A percentile compares a stretch with the other conserved stretches of the same genome.
Evolutionary conservation across 2,888 invertebrate species (phyloP).

Genomic region (Crocallis elinguaria): DNA sequence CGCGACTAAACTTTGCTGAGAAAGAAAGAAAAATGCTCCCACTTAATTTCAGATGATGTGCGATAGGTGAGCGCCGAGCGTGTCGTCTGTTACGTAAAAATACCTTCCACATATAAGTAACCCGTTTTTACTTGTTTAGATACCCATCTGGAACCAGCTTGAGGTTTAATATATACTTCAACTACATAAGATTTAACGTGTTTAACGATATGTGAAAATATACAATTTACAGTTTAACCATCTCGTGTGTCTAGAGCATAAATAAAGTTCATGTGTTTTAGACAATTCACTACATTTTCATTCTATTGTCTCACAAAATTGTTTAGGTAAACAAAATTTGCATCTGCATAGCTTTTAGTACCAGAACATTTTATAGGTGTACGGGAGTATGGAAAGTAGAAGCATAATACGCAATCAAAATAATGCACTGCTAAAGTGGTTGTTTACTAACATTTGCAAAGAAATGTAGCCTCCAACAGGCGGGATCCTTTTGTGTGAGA

Average conservation of each 20-base stretch:
- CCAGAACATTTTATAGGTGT: constrained; percentile 8
- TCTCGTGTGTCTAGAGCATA: neutral
- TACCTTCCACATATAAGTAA: constrained; percentile 17
- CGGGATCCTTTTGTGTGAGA: constrained; percentile 58
- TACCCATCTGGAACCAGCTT: constrained; percentile 1
- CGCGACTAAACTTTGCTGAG: constrained; percentile 44
- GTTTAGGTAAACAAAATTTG: constrained; percentile 15
- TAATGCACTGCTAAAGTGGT: constrained; percentile 27
- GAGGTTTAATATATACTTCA: neutral
- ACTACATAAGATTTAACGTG: neutral
- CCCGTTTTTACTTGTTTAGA: constrained; percentile 2
- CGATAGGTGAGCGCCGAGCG: constrained; percentile 40
- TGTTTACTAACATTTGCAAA: constrained; percentile 57
- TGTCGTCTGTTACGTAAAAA: constrained; percentile 35
- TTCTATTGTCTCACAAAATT: constrained; percentile 18
- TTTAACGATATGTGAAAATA: neutral
- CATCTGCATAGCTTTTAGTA: constrained; percentile 12
- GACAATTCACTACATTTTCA: constrained; percentile 19
- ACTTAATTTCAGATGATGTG: constrained; percentile 52
- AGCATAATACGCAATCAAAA: constrained; percentile 28
- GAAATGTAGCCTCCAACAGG: constrained; percentile 46
- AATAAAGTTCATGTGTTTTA: constrained; percentile 12
- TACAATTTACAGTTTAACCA: neutral
- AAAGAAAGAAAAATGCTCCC: constrained; percentile 49
- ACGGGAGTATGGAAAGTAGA: constrained; percentile 6